Base-by-base conservation (phyloP, 2,113 vertebrate genomes). In the Coturnix japonica region DNA sequence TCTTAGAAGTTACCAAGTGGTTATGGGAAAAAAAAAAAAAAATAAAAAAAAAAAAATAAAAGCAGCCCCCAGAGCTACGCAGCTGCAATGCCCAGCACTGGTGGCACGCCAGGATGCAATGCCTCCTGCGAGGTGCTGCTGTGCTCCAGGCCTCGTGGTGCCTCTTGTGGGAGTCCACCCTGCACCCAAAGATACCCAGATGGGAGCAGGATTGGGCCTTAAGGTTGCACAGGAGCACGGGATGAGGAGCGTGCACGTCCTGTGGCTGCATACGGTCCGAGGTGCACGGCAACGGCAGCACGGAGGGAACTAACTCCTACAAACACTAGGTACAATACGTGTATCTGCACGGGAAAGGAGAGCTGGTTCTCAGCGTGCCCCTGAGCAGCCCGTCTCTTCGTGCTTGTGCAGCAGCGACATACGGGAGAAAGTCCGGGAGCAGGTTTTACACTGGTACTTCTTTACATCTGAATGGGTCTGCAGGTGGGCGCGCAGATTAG, bases 341-440 rank as follows among this genome's bases (percentile, higher is more conserved):
- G 81, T 20, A 26, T 77, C 77, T 2, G 93, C 20, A 65, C 4
- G 19, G 71, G 7, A 33, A 59, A 93, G 93, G 91, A 44, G 43
- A 51, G 72, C 6, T 0, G 65, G 59, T 84, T 92, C 85, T 89
- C 98, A 99, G 56, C 98, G 98, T 43, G 98, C 97, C 3, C 97
- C 97, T 0, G 98, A 98, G 95, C 99, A 99, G 95, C 98, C 98
- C 0, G 99, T 98, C 89, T 98, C 97, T 6, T 97, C 97, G 69
- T 99, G 99, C 92, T 99, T 99, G 97, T 99, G 99, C 57, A 99
- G 98, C 94, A 99, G 98, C 15, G 99, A 99, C 99, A 99, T 99
- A 70, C 99, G 98, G 87, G 99, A 99, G 98, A 99, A 99, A 98
- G 99, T 99, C 85, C 99, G 98, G 15, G 98, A 98, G 83, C 99